Conservation (phyloP, 1,140 invertebrate genomes). For the Camponotus vicinus region DNA sequence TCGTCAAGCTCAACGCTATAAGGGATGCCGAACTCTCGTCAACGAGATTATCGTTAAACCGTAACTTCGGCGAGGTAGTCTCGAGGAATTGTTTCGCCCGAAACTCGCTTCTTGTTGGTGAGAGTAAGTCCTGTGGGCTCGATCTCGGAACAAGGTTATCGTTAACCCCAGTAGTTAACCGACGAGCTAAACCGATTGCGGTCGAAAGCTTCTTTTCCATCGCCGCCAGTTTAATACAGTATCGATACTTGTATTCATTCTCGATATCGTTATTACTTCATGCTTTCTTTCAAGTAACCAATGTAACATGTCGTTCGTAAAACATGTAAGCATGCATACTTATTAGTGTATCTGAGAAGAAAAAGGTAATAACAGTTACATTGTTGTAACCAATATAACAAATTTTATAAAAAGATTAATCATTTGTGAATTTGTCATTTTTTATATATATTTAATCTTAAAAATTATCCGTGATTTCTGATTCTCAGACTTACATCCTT, state of each 20-base stretch:
- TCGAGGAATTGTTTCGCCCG: slow-evolving; percentile 38
- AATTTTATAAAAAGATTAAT: background rate
- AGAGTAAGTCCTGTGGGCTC: slow-evolving; percentile 59
- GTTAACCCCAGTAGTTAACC: slow-evolving; percentile 80
- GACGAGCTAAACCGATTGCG: slow-evolving; percentile 52
- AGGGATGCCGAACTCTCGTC: slow-evolving; percentile 48
- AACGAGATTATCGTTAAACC: slow-evolving; percentile 63
- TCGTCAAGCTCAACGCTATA: background rate
- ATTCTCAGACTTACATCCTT: background rate
- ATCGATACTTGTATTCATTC: slow-evolving; percentile 5
- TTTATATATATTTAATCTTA: background rate
- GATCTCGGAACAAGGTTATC: slow-evolving; percentile 73
- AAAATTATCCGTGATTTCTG: too few relatives aligned
- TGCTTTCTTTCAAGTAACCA: background rate
- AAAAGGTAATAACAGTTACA: background rate
- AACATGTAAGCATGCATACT: background rate
- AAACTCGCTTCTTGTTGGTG: slow-evolving; percentile 57
- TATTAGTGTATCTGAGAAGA: background rate
- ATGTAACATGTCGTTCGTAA: background rate
- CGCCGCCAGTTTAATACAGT: background rate
- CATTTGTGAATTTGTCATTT: background rate
- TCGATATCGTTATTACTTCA: background rate
- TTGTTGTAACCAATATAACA: background rate
- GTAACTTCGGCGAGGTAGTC: slow-evolving; percentile 47
- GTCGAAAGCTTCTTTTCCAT: slow-evolving; percentile 56